phyloP scores from a whole-genome alignment of 1,140 invertebrate genomes.

The Drosophila santomea region DNA sequence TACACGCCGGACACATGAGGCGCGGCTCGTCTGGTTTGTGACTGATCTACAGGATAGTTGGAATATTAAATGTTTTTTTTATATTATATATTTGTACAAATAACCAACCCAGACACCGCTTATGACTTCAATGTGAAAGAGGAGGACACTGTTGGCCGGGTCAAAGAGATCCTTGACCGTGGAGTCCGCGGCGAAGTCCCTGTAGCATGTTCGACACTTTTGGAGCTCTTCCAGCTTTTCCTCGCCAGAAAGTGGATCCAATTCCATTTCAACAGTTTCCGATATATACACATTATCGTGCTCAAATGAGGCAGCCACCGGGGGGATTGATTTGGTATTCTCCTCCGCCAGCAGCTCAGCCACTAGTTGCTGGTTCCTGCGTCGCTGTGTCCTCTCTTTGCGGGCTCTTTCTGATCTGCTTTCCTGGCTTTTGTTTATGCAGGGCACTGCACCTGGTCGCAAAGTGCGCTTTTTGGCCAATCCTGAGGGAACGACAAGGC shows the following conservation, averaged over 20 bases:
- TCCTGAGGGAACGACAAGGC: neutral
- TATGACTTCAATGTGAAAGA: conserved; percentile 71
- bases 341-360: conserved; percentile 25
- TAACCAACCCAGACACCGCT: conserved; percentile 66
- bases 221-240: neutral
- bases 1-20: conserved; percentile 48
- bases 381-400: conserved; percentile 11
- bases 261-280: neutral
- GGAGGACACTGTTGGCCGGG: conserved; percentile 47
- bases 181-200: conserved; percentile 20
- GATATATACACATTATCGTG: neutral
- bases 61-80: neutral
- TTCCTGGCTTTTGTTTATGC: conserved; percentile 27
- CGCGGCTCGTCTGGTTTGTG: conserved; percentile 22
- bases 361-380: conserved; percentile 36
- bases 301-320: neutral
- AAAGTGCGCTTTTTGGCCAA: conserved; percentile 37
- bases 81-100: no score
- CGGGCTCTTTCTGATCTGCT: conserved; percentile 13
- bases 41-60: conserved; percentile 29
- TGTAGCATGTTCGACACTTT: conserved; percentile 53
- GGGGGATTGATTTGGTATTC: neutral
- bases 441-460: conserved; percentile 36
- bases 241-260: conserved; percentile 1
- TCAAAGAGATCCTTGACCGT: conserved; percentile 48